Base-by-base conservation (phyloP, 1,140 invertebrate species). In the Leptopilina clavipes region DNA sequence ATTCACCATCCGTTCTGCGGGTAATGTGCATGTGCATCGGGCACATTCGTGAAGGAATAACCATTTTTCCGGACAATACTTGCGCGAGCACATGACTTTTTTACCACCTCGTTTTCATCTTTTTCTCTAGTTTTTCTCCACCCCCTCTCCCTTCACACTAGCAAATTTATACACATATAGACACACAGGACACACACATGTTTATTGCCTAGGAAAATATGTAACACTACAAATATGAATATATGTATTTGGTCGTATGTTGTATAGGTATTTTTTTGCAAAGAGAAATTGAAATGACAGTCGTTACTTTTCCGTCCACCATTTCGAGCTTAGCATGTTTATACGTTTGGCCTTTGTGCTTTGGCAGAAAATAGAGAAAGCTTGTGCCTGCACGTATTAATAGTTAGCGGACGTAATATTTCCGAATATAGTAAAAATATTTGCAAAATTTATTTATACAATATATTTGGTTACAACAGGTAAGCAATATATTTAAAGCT, bases 21-120 rank as follows among this genome's bases (percentile, higher is more conserved):
- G 82, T 81, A 86, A 85, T 79, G 76, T 84, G 82, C 85, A 86
- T 84, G 84, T 85, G 83, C 84, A 86, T 86, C 81, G 82, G 81
- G 82, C 84, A 86, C 85, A 85, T 84, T 85, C 85, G 85, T 85
- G 77, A 86, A 86, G 85, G 82, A 86, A 85, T 86, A 86, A 86
- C 84, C 83, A 86, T 78, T 82, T 82, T 78, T 76, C 78, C 78
- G 76, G 71, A 76, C 78, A 75, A 78, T 77, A 71, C 80, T 74
- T 72, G 37, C 40, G 31, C 70, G 17, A 71, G 70, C 70, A 71
- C 19, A 31, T 70, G 43, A 86, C 83, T 86, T 88, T 89, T 87
- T 86, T 84, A 80, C 74, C 71, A 48, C 72, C 43, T 79, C 74
- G 76, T 54, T 71, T 74, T 70, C 48, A 48, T 74, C 73, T 79